Base-by-base conservation (phyloP, 2,888 invertebrate genomes). In the Schizaphis graminum region DNA sequence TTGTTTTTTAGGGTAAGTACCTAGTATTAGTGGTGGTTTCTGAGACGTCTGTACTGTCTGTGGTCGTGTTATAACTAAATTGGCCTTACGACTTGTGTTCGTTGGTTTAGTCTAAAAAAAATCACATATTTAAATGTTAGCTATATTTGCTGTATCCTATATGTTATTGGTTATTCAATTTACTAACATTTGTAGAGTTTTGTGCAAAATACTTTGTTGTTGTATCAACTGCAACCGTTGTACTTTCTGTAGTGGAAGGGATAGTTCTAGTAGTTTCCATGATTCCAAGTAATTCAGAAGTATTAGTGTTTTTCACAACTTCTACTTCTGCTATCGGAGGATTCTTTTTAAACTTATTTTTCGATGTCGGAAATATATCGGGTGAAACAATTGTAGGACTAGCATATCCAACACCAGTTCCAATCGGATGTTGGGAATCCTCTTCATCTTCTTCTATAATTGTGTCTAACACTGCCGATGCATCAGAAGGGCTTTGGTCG, bases 371-470 rank as follows among this genome's bases (percentile, higher is more conserved):
- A 41, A 35, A 77, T 77, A 95, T 94, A 92, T 95, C 96, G 57
- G 97, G 97, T 56, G 95, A 93, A 85, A 95, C 91, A 84, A 47
- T 92, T 7, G 92, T 94, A 16, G 92, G 94, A 21, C 85, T 93
- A n/a, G 91, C 96, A 16, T 94, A 94, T 8, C 94, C 96, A 94
- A 97, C 96, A 11, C 97, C 96, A 1, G 97, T 96, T 2, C 97
- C 97, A 28, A 96, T 96, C 89, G 96, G 97, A 94, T 92, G 94
- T 92, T 92, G 94, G 57, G 96, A 96, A 44, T 96, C 96, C 95
- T 96, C 96, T 4, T 96, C 96, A 3, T 95, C 95, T 61, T 95
- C 95, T 67, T 94, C 94, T 26, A 95, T 94, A 28, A 94, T 95
- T 11, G 95, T 94, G n/a, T 95, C 95, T 56, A 95, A 93, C 44